phyloP scores from a whole-genome alignment of 2,888 invertebrate genomes.

The Conops quadrifasciatus region DNA sequence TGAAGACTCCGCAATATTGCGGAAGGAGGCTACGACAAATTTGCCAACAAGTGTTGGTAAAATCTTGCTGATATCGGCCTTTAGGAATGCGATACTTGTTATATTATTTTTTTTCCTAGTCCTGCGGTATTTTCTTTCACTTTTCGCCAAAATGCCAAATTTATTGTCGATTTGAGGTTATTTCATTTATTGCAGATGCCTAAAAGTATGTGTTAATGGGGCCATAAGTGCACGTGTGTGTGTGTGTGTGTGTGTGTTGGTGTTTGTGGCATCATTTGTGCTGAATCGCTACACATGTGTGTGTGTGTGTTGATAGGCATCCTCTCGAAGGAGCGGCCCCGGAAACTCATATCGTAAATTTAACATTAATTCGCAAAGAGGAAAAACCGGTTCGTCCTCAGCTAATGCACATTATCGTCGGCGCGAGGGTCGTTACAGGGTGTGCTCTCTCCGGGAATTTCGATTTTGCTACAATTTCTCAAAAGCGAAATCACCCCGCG shows the following conservation, averaged over 20 bases:
- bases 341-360: constrained; percentile 33
- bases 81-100: constrained; percentile 2
- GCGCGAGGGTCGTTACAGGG: constrained; percentile 9
- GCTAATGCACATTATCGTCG: constrained; percentile 1
- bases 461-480: neutral
- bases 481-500: neutral
- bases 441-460: neutral
- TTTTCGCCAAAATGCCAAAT: neutral
- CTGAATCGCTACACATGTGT: neutral
- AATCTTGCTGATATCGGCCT: constrained; percentile 9
- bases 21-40: neutral
- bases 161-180: constrained; percentile 10
- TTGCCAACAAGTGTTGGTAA: neutral
- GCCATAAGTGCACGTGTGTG: neutral
- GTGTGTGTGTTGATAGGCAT: constrained; percentile 21
- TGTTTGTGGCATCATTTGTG: neutral
- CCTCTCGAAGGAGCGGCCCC: constrained; percentile 7
- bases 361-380: constrained; percentile 32
- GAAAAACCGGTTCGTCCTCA: constrained; percentile 31
- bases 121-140: neutral
- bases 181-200: neutral
- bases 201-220: neutral
- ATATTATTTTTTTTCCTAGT: neutral
- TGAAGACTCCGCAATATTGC: no score
- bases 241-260: constrained; percentile 3